Evolutionary conservation across 2,888 invertebrate genomes (phyloP).

Genomic region (Koerneria pararmatus): DNA sequence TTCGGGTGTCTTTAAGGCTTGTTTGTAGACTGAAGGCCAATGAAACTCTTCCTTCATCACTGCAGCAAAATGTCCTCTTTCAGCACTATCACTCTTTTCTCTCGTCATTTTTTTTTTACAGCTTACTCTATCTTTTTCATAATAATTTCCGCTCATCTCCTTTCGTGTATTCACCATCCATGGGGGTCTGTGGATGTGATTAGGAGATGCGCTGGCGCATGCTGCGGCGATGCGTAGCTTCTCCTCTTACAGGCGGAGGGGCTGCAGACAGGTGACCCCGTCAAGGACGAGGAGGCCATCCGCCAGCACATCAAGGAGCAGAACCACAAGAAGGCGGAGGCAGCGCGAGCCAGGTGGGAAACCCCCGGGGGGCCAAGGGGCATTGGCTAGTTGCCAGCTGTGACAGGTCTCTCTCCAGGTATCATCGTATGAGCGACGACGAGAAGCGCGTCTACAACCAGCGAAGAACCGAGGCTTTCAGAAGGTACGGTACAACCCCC

Average conservation of each 20-base stretch:
- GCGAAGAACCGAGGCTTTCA: conserved; percentile 54
- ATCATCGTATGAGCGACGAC: conserved; percentile 48
- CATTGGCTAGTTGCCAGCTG: background rate
- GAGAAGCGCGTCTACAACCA: conserved; percentile 57
- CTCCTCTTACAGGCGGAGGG: conserved; percentile 28
- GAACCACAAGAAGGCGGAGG: conserved; percentile 57
- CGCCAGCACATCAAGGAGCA: conserved; percentile 49
- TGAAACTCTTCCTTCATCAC: too few relatives aligned
- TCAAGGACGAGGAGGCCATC: conserved; percentile 51
- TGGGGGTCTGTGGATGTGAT: too few relatives aligned
- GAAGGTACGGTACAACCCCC: too few relatives aligned
- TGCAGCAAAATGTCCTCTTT: too few relatives aligned
- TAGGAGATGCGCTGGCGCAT: too few relatives aligned
- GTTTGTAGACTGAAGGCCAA: too few relatives aligned
- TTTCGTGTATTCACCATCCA: too few relatives aligned
- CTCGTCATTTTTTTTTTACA: too few relatives aligned
- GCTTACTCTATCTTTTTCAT: background rate
- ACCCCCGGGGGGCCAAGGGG: background rate
- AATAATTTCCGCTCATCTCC: too few relatives aligned
- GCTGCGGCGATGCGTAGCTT: background rate
- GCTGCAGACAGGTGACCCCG: conserved; percentile 37
- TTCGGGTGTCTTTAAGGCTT: too few relatives aligned
- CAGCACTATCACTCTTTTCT: too few relatives aligned
- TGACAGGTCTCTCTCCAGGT: conserved; percentile 31
- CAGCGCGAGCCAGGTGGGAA: conserved; percentile 45